Base-by-base conservation (phyloP, 2,888 invertebrate species). In the Meandrusa payeni region DNA sequence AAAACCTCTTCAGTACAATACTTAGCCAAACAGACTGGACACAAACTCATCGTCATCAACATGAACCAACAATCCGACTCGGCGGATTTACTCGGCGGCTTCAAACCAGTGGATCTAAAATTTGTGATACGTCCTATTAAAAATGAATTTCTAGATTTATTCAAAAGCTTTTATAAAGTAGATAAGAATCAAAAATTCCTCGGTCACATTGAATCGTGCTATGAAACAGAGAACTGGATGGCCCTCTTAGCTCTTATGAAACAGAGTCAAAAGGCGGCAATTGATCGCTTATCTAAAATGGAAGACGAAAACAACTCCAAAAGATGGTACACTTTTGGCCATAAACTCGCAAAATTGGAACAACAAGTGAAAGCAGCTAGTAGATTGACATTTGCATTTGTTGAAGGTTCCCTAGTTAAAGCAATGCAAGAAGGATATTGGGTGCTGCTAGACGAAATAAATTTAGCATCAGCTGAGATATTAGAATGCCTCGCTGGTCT, bases 11-110 rank as follows among this genome's bases (percentile, higher is more conserved):
- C 95, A 0, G 92, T 99, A 1, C 99, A 99, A 70, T 97, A 95
- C 76, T 85, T 99, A 40, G 96, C 98, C 0, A 90, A 92, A 47
- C 92, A 93, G 52, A 92, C 95, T 0, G 94, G 95, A 0, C 94
- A 95, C 55, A 95, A 93, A 64, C 87, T 99, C 17, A 89, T 95
- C 17, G 98, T 99, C 0, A 95, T 99, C 12, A 99, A 99, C 70
- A 96, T 99, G 96, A 99, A 98, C 69, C 98, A 99, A 67, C 99
- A 99, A 69, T 98, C 97, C 29, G 99, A 99, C 78, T 96, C 96
- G 4, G 94, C 97, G 0, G 99, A 99, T 85, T 89, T 99, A 23
- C 89, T 99, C 0, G 99, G 99, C 42, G 99, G 99, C 50, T 96
- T 95, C 69, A 99, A 98, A 76, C 99, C 99, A 0, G 96, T 98